These are phyloP conservation scores for Metacarcinus magister DNA, from an alignment of 2,888 invertebrate genomes.

Conservation along the genomic window DNA sequence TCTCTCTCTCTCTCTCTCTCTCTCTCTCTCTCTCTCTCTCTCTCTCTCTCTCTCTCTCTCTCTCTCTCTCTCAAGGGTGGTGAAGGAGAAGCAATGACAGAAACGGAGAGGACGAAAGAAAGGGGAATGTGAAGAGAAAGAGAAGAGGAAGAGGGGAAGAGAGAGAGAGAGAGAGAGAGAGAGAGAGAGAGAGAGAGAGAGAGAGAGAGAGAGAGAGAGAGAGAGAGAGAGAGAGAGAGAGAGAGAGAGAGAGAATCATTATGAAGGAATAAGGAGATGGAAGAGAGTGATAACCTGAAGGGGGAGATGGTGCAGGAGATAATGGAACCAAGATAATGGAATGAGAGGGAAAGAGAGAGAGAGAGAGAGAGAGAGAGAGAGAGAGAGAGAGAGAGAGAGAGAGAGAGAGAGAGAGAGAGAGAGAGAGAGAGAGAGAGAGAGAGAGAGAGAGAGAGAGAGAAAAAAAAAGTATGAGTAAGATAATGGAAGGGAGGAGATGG, in stretches of 20 bases:
- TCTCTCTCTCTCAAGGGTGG: no score
- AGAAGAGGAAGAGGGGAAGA: no score
- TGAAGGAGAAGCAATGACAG: no score
- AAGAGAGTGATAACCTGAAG: not conserved
- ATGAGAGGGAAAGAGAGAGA: slow-evolving; percentile 26
- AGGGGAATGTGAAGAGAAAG: not conserved
- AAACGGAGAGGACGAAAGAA: not conserved
- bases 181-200: slow-evolving; percentile 39
- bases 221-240: slow-evolving; percentile 26
- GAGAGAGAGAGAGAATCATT: not conserved
- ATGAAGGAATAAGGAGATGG: not conserved
- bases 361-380: slow-evolving; percentile 26
- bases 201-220: not conserved
- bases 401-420: not conserved
- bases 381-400: not conserved
- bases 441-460: not conserved
- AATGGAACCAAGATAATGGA: slow-evolving; percentile 26
- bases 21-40: no score
- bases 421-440: slow-evolving; percentile 38
- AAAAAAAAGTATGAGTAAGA: not conserved
- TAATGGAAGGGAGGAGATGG: not conserved
- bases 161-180: not conserved
- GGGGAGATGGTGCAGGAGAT: slow-evolving; percentile 12
- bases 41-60: no score
- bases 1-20: not conserved